A percentile compares a stretch with the other conserved stretches of the same genome.
Conservation (phyloP, 2,113 vertebrate species). For the Actenoides hombroni region DNA sequence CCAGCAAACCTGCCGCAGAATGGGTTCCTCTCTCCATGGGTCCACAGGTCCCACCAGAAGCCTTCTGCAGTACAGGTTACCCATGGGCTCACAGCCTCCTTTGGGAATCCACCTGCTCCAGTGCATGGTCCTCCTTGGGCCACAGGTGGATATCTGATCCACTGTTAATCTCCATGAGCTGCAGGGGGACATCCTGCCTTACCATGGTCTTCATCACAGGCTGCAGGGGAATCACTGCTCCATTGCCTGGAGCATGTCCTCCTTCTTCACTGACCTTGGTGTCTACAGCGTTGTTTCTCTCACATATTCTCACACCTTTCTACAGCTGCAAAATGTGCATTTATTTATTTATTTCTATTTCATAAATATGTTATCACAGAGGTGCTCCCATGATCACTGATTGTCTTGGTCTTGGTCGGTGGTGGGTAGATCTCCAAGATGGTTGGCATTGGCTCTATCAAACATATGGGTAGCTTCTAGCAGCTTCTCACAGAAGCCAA, state of each 20-base stretch:
- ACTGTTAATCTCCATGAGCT: neutral
- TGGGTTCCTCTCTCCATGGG: too few species aligned
- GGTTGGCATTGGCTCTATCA: neutral
- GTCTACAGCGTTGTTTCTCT: neutral
- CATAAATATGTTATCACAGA: neutral
- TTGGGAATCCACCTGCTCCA: rapidly evolving
- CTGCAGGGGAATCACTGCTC: neutral
- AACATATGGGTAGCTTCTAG: neutral
- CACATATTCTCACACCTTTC: neutral
- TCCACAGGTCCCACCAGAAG: too few species aligned
- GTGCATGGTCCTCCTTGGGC: rapidly evolving
- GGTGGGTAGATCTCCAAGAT: rapidly evolving
- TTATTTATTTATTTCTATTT: neutral
- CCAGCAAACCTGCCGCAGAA: too few species aligned
- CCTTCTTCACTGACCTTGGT: neutral
- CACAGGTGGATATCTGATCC: neutral
- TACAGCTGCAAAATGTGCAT: neutral
- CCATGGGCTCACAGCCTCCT: too few species aligned
- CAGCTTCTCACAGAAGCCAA: neutral
- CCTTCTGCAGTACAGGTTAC: neutral
- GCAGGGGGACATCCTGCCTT: neutral
- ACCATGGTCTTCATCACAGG: neutral
- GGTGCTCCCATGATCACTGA: neutral
- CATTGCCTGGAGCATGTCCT: neutral
- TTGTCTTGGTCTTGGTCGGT: neutral